Base-by-base conservation (phyloP, 1,140 invertebrate genomes). In the Caenorhabditis remanei region DNA sequence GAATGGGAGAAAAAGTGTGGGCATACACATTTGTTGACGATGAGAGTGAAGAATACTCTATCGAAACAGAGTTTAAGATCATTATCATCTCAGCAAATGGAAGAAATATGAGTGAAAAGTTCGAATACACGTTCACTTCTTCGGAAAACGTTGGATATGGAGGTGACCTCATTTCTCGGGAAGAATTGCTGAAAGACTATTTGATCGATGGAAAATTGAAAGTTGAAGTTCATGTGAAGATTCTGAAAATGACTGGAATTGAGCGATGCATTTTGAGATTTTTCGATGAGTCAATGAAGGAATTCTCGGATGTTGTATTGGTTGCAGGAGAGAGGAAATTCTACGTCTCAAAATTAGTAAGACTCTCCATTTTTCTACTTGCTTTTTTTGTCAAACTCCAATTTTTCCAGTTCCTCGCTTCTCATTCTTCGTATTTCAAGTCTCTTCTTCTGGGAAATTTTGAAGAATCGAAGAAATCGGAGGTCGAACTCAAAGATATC, bases 221-320 rank as follows among this genome's bases (percentile, higher is more conserved):
- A 4, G 13, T 43, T 1, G 65, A 67, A 67, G 65, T 19, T 14
- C 65, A 46, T 67, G 32, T 67, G 4, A 16, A 16, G 13, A 67
- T 67, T 19, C 32, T 11, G 14, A 43, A 67, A 43, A 67, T 67
- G 65, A 43, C 65, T 24, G 65, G 65, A 67, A 19, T 67, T 41
- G 13, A 67, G 8, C 6, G 19, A 14, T 7, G 11, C 4, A 67
- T 0, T 67, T 19, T 2, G 65, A 67, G 43, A 67, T 43, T 0
- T 2, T 67, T 67, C 41, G 65, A 46, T 43, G 65, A 67, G 43
- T 11, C 9, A 9, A 16, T n/a, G 4, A 67, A 46, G 19, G 13
- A 67, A 0, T 41, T 43, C 0, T 67, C 65, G 41, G 65, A 67
- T 67, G 13, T 67, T 21, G 65, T 63, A 14, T 11, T 63, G 8